Evolutionary conservation across 2,888 invertebrate genomes (phyloP).

Genomic region (Sympetrum striolatum): DNA sequence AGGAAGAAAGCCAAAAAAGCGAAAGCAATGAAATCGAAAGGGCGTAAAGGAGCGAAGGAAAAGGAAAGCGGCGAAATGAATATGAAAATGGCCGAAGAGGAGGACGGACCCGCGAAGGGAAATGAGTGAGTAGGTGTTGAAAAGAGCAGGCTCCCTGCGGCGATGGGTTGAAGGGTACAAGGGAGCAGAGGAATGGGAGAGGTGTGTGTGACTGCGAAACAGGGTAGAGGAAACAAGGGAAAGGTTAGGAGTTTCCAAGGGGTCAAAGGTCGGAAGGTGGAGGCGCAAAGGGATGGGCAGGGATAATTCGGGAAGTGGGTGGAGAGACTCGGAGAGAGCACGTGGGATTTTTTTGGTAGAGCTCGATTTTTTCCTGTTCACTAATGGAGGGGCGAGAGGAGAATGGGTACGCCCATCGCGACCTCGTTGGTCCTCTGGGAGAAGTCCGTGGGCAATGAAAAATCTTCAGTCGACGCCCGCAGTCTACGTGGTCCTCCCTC

Average conservation of each 20-base stretch:
- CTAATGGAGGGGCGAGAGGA: neutral
- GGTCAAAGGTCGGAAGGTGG: constrained; percentile 24
- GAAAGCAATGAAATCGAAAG: too few species aligned
- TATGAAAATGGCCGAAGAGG: neutral
- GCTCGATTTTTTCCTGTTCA: neutral
- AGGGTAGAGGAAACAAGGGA: neutral
- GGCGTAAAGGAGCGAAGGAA: too few species aligned
- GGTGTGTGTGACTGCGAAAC: too few species aligned
- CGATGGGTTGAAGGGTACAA: neutral
- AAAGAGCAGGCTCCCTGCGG: neutral
- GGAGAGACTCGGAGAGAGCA: neutral
- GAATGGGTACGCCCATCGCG: constrained; percentile 17
- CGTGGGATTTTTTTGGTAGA: constrained; percentile 25
- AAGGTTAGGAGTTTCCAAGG: neutral
- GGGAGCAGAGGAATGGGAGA: neutral
- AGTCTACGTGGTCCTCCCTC: neutral
- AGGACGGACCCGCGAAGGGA: neutral
- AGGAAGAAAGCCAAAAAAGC: too few species aligned
- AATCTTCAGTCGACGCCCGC: neutral
- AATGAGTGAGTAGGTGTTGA: constrained; percentile 24
- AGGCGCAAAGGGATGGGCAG: constrained; percentile 34
- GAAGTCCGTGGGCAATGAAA: constrained; percentile 20
- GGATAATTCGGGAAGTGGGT: constrained; percentile 31
- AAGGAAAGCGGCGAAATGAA: neutral
- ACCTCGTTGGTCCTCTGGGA: neutral